Conservation (phyloP, 2,797 vertebrate genomes). For the Anguilla pacifica region DNA sequence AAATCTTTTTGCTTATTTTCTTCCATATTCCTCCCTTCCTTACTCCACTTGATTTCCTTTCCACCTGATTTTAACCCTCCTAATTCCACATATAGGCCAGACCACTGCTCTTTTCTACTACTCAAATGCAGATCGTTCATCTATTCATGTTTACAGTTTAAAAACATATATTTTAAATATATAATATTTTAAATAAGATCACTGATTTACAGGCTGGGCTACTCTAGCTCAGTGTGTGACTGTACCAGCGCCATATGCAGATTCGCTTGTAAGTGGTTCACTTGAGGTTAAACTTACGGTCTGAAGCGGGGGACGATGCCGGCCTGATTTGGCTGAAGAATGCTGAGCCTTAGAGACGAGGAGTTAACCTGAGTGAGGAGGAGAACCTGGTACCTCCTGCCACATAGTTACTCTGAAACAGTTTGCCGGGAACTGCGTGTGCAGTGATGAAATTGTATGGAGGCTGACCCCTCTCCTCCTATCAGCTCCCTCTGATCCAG, state of each 20-base stretch:
- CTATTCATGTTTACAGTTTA: background rate
- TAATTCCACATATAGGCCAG: background rate
- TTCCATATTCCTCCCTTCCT: background rate
- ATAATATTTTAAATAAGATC: background rate
- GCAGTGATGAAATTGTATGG: background rate
- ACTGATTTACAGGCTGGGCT: background rate
- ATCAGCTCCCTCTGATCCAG: background rate
- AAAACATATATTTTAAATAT: too few relatives aligned
- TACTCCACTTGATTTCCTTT: too few relatives aligned
- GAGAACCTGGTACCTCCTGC: background rate
- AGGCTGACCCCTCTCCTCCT: background rate
- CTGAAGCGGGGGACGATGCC: background rate
- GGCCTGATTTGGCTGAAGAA: background rate
- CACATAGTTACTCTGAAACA: background rate
- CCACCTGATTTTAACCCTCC: background rate
- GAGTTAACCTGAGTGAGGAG: background rate
- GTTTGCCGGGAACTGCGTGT: background rate
- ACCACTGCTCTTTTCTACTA: background rate
- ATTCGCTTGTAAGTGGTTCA: background rate
- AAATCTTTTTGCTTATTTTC: too few relatives aligned
- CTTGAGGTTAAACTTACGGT: background rate
- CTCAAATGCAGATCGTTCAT: background rate
- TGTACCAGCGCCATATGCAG: background rate
- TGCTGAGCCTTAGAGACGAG: background rate
- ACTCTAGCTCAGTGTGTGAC: background rate